phyloP scores from a whole-genome alignment of 2,113 vertebrate genomes.

The Canis aureus region DNA sequence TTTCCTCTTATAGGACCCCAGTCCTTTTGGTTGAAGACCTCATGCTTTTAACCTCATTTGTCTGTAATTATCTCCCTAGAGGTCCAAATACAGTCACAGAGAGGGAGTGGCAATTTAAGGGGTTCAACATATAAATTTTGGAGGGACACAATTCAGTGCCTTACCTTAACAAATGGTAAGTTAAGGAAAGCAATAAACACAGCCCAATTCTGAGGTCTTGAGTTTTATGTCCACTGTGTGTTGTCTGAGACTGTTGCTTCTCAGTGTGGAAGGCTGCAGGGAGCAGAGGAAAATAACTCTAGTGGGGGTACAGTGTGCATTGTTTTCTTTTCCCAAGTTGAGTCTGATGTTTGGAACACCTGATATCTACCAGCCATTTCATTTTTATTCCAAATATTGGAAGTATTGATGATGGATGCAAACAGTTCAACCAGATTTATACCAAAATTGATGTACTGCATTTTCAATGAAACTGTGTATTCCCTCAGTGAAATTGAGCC shows the following conservation, averaged over 20 bases:
- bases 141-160: neutral
- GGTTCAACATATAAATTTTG: neutral
- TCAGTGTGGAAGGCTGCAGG: neutral
- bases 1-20: neutral
- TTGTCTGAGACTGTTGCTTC: neutral
- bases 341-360: neutral
- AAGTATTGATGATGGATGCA: neutral
- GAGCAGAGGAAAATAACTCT: neutral
- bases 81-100: neutral
- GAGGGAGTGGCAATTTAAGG: neutral
- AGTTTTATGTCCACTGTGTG: neutral
- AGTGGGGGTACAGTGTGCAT: neutral
- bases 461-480: neutral
- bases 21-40: neutral
- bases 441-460: neutral
- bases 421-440: neutral
- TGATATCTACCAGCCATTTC: neutral
- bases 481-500: neutral
- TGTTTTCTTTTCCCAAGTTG: neutral
- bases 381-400: neutral
- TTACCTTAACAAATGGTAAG: neutral
- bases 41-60: neutral
- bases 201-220: rapidly evolving
- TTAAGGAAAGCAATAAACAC: neutral
- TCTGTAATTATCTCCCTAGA: neutral